phyloP scores from a whole-genome alignment of 2,797 vertebrate genomes.

The Hemitrygon akajei region DNA sequence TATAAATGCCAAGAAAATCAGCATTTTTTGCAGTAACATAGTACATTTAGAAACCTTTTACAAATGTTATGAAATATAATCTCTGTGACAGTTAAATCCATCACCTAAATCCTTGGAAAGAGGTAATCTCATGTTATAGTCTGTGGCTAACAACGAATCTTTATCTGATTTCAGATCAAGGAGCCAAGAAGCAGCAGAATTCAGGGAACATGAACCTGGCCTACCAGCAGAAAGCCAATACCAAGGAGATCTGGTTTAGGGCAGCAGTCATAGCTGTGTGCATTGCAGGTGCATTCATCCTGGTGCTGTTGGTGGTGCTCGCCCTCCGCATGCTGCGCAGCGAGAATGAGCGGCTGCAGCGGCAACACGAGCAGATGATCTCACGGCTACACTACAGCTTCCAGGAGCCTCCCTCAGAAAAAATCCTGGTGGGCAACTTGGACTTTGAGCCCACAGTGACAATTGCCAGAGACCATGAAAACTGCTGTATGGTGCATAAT shows the following conservation, averaged over 20 bases:
- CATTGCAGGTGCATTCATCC: conserved; percentile 29
- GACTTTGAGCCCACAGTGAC: neutral
- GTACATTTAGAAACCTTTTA: no score
- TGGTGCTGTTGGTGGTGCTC: conserved; percentile 37
- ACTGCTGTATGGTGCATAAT: neutral
- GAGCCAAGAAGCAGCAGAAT: neutral
- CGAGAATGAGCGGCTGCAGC: conserved; percentile 18
- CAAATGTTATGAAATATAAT: neutral
- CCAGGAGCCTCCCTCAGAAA: conserved; percentile 12
- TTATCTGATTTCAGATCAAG: neutral
- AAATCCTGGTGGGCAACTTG: neutral
- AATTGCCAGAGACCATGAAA: neutral
- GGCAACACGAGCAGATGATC: conserved; percentile 30
- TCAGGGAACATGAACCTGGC: neutral
- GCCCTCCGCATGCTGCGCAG: conserved; percentile 37
- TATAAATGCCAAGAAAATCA: no score
- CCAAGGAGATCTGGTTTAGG: conserved; percentile 36
- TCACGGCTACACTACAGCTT: conserved; percentile 35
- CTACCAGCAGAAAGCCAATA: neutral
- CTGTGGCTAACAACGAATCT: neutral
- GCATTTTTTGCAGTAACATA: neutral
- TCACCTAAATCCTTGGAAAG: neutral
- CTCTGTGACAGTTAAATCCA: neutral
- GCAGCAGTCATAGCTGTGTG: conserved; percentile 38
- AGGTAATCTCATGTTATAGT: neutral